Evolutionary conservation across 2,888 invertebrate species (phyloP).

Genomic region (Candidula unifasciata): DNA sequence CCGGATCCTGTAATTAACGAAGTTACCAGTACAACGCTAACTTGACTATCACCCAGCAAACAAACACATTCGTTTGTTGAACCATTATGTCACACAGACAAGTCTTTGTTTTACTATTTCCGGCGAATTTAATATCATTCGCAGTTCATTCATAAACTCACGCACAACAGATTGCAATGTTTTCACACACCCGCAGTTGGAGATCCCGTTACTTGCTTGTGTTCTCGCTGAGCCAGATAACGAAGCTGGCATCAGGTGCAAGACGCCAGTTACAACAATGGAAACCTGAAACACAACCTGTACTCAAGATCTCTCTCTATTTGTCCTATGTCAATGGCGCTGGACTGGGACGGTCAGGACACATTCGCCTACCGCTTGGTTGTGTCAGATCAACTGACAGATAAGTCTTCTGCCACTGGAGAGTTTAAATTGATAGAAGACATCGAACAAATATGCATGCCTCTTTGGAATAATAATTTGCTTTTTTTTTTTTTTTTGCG

Average conservation of each 20-base stretch:
- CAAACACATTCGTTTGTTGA: not conserved
- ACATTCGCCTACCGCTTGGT: not conserved
- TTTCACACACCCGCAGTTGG: constrained; percentile 9
- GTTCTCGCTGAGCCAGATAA: not conserved
- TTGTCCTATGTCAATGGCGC: not conserved
- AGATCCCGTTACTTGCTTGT: not conserved
- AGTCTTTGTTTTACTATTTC: constrained; percentile 21
- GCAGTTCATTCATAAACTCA: constrained; percentile 6
- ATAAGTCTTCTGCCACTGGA: no score
- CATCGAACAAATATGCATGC: no score
- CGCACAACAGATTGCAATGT: constrained; percentile 24
- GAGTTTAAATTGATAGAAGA: no score
- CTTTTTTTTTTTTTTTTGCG: no score
- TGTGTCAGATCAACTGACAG: no score
- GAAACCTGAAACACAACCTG: not conserved
- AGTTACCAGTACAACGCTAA: not conserved
- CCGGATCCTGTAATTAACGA: no score
- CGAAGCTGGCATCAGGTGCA: constrained; percentile 12
- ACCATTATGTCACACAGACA: not conserved
- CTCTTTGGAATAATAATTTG: no score
- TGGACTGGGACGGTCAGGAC: not conserved
- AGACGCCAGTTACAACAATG: not conserved
- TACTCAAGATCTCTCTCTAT: constrained; percentile 12
- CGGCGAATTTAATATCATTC: not conserved
- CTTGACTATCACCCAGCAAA: not conserved